phyloP scores from a whole-genome alignment of 2,797 vertebrate genomes.

The Enteromius unitaeniatus region DNA sequence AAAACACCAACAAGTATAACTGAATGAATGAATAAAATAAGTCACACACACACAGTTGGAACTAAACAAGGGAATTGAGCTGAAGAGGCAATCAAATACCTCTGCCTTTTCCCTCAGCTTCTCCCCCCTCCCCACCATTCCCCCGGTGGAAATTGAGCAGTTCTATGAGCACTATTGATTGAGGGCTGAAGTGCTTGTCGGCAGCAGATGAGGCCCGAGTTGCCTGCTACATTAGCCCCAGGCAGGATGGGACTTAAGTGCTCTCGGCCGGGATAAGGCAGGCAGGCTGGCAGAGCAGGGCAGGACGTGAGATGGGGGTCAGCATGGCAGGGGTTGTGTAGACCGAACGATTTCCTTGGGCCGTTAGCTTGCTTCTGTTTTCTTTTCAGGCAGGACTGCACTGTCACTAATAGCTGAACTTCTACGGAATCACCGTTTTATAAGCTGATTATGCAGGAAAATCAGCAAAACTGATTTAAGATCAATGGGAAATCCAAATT shows the following conservation, averaged over 20 bases:
- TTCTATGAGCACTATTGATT: slow-evolving; percentile 81
- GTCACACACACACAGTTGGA: slow-evolving; percentile 58
- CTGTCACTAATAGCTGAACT: neutral
- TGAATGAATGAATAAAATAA: slow-evolving; percentile 43
- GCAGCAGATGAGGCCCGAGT: slow-evolving; percentile 65
- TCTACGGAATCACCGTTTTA: neutral
- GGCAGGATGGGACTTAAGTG: slow-evolving; percentile 63
- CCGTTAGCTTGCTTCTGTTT: neutral
- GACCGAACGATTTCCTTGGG: neutral
- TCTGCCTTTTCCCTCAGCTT: slow-evolving; percentile 71
- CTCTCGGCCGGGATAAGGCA: slow-evolving; percentile 50
- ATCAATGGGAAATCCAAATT: neutral
- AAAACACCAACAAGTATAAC: slow-evolving; percentile 40
- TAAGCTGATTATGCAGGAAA: neutral
- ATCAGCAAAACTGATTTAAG: neutral
- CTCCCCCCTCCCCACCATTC: slow-evolving; percentile 65
- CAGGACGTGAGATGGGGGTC: slow-evolving; percentile 9
- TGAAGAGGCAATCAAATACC: slow-evolving; percentile 82
- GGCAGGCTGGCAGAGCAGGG: neutral
- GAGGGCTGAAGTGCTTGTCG: slow-evolving; percentile 72
- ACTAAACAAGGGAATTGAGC: slow-evolving; percentile 70
- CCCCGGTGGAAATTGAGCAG: slow-evolving; percentile 79
- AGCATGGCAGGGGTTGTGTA: neutral
- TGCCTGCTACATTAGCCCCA: slow-evolving; percentile 64
- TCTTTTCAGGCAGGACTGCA: neutral